Conservation (phyloP, 2,888 invertebrate species). For the Dascillus cervinus region DNA sequence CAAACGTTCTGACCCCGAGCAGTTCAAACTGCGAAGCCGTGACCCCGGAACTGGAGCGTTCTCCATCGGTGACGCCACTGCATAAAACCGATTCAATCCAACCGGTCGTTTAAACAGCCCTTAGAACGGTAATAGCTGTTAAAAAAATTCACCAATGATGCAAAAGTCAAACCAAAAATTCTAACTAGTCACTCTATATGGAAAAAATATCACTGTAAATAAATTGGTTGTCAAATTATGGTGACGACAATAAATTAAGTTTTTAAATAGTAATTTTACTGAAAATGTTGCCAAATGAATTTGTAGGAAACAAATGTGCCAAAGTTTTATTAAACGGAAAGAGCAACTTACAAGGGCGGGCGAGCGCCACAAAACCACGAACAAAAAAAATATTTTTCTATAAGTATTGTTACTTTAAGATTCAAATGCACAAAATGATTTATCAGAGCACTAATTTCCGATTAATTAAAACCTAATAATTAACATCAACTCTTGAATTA, state of each 20-base stretch:
- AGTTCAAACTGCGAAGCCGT: slow-evolving; percentile 47
- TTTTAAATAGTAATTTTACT: too few species aligned
- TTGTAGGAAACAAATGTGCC: too few species aligned
- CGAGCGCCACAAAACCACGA: too few species aligned
- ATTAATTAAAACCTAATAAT: too few species aligned
- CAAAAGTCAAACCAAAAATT: slow-evolving; percentile 10
- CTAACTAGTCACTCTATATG: slow-evolving; percentile 16
- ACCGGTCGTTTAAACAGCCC: slow-evolving; percentile 39
- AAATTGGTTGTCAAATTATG: slow-evolving; percentile 36
- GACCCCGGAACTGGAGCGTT: slow-evolving; percentile 46
- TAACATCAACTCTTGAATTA: too few species aligned
- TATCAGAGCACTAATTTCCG: too few species aligned
- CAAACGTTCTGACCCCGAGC: slow-evolving; percentile 51
- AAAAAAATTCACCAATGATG: slow-evolving; percentile 2
- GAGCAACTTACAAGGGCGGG: too few species aligned
- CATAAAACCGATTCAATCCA: slow-evolving; percentile 53
- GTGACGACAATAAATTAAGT: slow-evolving; percentile 38
- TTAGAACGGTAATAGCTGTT: neutral
- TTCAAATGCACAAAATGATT: too few species aligned
- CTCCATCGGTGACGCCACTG: slow-evolving; percentile 48
- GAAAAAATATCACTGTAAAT: slow-evolving; percentile 19
- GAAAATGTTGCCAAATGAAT: too few species aligned
- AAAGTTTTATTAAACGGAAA: too few species aligned
- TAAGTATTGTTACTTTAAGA: too few species aligned
- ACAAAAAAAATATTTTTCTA: too few species aligned